These are phyloP conservation scores for Archivesica marissinica DNA, from an alignment of 1,140 invertebrate species.

Conservation along the genomic window DNA sequence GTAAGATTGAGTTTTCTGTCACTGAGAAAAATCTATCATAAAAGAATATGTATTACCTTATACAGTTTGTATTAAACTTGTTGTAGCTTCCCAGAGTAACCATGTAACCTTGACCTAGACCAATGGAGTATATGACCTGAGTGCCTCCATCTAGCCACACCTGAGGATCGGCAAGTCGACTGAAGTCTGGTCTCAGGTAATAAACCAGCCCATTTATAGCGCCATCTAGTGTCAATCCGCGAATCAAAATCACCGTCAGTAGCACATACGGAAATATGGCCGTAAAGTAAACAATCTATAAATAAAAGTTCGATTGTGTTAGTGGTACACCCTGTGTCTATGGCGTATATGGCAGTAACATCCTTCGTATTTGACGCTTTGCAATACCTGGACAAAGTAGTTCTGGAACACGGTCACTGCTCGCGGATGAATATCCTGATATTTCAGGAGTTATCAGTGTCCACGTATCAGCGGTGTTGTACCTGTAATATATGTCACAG, in stretches of 20 bases:
- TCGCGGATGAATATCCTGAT: background rate
- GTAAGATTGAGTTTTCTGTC: no score
- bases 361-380: background rate
- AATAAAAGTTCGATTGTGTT: no score
- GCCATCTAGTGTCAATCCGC: slow-evolving; percentile 15
- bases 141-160: slow-evolving; percentile 38
- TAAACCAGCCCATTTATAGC: slow-evolving; percentile 17
- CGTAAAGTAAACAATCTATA: slow-evolving; percentile 49
- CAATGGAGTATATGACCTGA: slow-evolving; percentile 40
- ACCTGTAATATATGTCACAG: no score
- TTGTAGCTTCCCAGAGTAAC: slow-evolving; percentile 46
- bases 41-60: slow-evolving; percentile 21
- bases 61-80: slow-evolving; percentile 28
- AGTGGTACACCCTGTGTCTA: no score
- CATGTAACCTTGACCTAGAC: slow-evolving; percentile 32
- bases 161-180: slow-evolving; percentile 4
- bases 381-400: background rate
- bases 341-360: background rate
- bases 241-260: slow-evolving; percentile 11
- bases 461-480: background rate
- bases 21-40: no score
- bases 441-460: background rate
- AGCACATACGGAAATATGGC: slow-evolving; percentile 39
- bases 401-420: background rate
- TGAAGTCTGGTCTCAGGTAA: slow-evolving; percentile 53